These are phyloP conservation scores for Amblyraja radiata DNA, from an alignment of 2,797 vertebrate species.

Conservation along the genomic window DNA sequence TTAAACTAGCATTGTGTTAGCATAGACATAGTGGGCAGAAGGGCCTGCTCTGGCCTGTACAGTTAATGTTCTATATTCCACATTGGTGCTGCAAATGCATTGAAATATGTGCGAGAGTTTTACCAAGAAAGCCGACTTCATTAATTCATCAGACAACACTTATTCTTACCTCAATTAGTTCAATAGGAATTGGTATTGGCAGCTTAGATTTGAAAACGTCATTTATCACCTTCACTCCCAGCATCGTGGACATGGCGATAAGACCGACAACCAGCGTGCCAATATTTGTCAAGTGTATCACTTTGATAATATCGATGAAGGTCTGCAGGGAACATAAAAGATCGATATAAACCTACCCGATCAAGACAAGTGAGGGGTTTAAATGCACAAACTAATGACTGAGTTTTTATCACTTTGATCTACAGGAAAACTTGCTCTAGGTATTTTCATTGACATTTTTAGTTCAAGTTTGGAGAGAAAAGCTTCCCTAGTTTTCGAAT, in stretches of 20 bases:
- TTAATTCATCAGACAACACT: not conserved
- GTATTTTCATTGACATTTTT: not conserved
- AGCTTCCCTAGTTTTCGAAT: not conserved
- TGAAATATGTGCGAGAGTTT: not conserved
- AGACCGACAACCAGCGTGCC: conserved; percentile 68
- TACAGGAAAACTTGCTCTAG: not conserved
- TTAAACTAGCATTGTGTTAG: no score
- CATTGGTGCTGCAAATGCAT: not conserved
- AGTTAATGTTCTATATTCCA: no score
- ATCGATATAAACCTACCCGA: not conserved
- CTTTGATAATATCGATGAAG: conserved; percentile 64
- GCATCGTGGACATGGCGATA: conserved; percentile 64
- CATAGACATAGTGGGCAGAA: no score
- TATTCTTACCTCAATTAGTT: conserved; percentile 74
- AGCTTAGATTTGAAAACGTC: conserved; percentile 60
- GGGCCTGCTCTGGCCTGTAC: no score
- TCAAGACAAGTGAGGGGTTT: not conserved
- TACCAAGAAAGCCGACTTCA: not conserved
- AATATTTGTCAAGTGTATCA: conserved; percentile 61
- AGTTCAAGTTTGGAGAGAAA: not conserved
- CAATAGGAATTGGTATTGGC: conserved; percentile 76
- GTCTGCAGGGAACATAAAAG: conserved; percentile 54
- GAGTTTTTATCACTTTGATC: not conserved
- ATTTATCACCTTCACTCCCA: conserved; percentile 73
- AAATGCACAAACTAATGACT: not conserved